Conservation (phyloP, 2,797 vertebrate genomes). For the Danio choprae region DNA sequence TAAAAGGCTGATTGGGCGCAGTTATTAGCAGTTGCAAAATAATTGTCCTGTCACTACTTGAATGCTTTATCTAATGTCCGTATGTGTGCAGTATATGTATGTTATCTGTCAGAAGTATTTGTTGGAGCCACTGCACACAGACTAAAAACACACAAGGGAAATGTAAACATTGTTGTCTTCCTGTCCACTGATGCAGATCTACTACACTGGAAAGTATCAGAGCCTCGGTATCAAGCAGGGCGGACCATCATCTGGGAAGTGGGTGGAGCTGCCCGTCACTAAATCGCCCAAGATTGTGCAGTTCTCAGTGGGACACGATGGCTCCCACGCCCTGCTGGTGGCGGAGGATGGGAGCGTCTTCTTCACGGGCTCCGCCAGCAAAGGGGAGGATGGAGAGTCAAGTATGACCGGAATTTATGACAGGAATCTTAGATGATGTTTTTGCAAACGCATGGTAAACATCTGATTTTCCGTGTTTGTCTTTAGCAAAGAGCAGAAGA, state of each 20-base stretch:
- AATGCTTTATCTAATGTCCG: not conserved
- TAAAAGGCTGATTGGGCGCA: not conserved
- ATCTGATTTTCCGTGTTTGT: slow-evolving; percentile 17
- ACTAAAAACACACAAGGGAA: not conserved
- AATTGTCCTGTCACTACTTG: not conserved
- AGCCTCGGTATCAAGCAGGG: slow-evolving; percentile 99
- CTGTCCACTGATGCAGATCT: slow-evolving; percentile 80
- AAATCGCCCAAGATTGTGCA: slow-evolving; percentile 98
- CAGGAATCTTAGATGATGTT: not conserved
- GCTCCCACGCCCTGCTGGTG: slow-evolving; percentile 95
- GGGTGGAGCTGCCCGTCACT: slow-evolving; percentile 96
- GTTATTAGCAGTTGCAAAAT: not conserved
- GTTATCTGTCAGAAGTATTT: not conserved
- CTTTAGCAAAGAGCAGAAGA: slow-evolving; percentile 93
- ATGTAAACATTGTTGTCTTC: not conserved
- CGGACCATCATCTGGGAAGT: slow-evolving; percentile 95
- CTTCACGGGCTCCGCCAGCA: slow-evolving; percentile 97
- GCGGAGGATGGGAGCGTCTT: slow-evolving; percentile 98
- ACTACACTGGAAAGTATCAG: slow-evolving; percentile 99
- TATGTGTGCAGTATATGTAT: not conserved
- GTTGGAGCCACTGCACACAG: not conserved
- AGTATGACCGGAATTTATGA: slow-evolving; percentile 75
- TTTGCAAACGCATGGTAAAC: not conserved
- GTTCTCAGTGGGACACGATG: slow-evolving; percentile 98
- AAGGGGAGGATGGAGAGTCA: slow-evolving; percentile 98